Percentiles rank a stretch among this genome's conserved stretches.
Conservation (phyloP, 1,140 invertebrate genomes). For the Platorchestia sp. region DNA sequence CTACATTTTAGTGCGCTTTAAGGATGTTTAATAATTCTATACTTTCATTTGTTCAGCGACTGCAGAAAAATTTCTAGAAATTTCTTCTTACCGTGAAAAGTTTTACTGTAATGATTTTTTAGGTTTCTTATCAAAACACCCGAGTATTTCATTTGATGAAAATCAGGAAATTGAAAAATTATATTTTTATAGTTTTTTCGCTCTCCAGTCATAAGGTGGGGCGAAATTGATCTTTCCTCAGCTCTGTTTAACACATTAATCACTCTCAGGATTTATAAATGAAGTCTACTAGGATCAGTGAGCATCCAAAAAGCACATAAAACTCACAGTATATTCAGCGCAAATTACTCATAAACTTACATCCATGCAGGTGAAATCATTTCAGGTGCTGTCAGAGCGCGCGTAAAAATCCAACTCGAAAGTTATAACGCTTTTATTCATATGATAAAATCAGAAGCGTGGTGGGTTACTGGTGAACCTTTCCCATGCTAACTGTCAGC, state of each 20-base stretch:
- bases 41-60: too few relatives aligned
- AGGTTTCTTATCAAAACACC: too few relatives aligned
- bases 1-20: too few relatives aligned
- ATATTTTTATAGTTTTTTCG: neutral
- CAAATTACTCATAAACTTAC: neutral
- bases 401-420: neutral
- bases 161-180: too few relatives aligned
- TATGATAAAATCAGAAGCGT: neutral
- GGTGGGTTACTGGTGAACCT: neutral
- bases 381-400: neutral
- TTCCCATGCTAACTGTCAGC: slow-evolving; percentile 29
- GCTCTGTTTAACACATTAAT: neutral
- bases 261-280: neutral
- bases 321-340: neutral
- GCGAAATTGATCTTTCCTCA: neutral
- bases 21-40: too few relatives aligned
- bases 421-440: neutral
- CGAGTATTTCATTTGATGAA: too few relatives aligned
- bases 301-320: neutral
- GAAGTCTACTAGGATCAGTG: neutral
- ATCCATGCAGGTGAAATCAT: neutral
- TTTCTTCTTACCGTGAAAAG: too few relatives aligned
- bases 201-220: neutral
- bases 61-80: too few relatives aligned
- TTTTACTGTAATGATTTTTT: too few relatives aligned